These are phyloP conservation scores for Apis florea DNA, from an alignment of 1,140 invertebrate species.

Conservation along the genomic window DNA sequence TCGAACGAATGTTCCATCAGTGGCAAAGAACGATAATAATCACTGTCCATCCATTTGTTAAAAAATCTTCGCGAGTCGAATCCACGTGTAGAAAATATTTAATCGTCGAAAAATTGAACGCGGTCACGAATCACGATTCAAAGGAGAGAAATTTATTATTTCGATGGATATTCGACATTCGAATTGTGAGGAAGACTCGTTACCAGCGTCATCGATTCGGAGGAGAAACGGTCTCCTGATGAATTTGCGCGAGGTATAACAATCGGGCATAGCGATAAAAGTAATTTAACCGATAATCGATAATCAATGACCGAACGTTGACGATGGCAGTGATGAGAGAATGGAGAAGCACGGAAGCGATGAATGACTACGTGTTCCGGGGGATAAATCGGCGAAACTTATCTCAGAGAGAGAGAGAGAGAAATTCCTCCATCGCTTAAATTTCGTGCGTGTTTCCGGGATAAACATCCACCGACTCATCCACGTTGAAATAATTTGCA, in stretches of 20 bases:
- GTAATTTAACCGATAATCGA: not conserved
- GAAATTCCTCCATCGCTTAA: not conserved
- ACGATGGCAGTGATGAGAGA: not conserved
- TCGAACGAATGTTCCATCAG: too few species aligned
- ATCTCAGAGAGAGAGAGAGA: too few species aligned
- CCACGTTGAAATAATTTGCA: not conserved
- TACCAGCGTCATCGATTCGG: not conserved
- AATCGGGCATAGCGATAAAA: not conserved
- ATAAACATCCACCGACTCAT: not conserved
- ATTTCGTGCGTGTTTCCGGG: slow-evolving; percentile 7
- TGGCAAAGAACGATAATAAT: too few species aligned
- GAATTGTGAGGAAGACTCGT: not conserved
- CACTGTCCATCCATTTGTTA: too few species aligned
- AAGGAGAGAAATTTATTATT: not conserved
- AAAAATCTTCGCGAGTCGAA: too few species aligned
- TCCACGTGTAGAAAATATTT: too few species aligned
- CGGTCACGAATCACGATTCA: not conserved
- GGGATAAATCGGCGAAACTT: slow-evolving; percentile 22
- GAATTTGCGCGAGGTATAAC: slow-evolving; percentile 2
- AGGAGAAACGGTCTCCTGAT: not conserved
- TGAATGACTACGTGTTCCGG: not conserved
- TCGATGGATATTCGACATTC: not conserved
- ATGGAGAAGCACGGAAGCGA: not conserved
- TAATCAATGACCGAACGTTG: not conserved
- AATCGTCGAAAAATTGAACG: too few species aligned